Evolutionary conservation across 2,113 vertebrate genomes (phyloP), one percentile per base, ranked within the genome.

Genomic region (Glaucomys volans): DNA sequence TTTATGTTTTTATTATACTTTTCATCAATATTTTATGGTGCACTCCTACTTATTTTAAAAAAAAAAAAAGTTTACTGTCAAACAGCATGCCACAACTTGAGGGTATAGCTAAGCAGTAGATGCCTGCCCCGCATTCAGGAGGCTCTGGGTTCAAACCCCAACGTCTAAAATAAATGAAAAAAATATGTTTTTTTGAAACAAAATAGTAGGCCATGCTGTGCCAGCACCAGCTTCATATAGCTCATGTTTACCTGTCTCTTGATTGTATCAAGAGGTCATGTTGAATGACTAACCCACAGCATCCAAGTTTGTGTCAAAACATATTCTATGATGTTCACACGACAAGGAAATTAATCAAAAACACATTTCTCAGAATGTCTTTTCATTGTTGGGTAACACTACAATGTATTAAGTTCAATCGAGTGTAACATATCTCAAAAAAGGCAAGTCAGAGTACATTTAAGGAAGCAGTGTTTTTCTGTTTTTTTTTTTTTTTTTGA

Each of bases 401-500:
- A 18, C 5, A 50, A 77, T 50, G 28, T 32, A 77, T 37, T 76
- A 86, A n/a, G 7, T 62, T 90, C n/a, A 87, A 74, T 80, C 86
- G 12, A 52, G 22, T 24, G 18, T 82, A 74, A 90, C 20, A 37
- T 35, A 85, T 77, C 75, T 76, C 35, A 44, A 81, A 17, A 67
- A 85, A 94, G 28, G 22, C 20, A 87, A 50, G 66, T 8, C 75
- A 93, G 66, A 57, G 18, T 87, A 71, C n/a, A 88, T 89, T 64
- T 91, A 81, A 90, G 50, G 62, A 71, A 80, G 4, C 20, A 77
- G 11, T 67, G 91, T 87, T 87, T 42, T 54, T 87, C 91, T 57
- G 16, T 71, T 83, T 54, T 54, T 2, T 54, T 54, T 59, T 66
- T 11, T 66, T 35, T n/a, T 69, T n/a, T 69, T 69, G 35, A 10